Evolutionary conservation across 2,888 invertebrate species (phyloP).

Genomic region (Sepioteuthis lessoniana): DNA sequence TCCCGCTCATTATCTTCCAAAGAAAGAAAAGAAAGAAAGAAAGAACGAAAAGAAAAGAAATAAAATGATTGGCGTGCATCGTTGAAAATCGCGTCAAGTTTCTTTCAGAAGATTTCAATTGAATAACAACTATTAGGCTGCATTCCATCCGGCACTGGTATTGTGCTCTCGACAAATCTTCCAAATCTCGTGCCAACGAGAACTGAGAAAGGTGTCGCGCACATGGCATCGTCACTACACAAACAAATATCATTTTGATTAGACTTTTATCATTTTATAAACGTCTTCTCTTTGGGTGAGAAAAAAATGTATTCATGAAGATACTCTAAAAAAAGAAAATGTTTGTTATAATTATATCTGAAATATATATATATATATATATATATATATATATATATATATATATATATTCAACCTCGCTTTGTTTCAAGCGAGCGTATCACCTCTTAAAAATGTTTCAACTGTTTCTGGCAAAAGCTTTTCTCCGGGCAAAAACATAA

Average conservation of each 20-base stretch:
- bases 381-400: no score
- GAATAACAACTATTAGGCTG: conserved; percentile 11
- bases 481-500: no score
- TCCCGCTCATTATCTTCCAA: not conserved
- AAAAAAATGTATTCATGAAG: no score
- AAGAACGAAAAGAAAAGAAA: not conserved
- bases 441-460: no score
- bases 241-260: not conserved
- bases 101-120: conserved; percentile 21
- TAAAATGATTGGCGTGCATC: not conserved
- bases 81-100: not conserved
- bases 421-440: no score
- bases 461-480: no score
- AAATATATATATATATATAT: no score
- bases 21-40: not conserved
- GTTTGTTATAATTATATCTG: no score
- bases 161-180: not conserved
- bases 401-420: no score
- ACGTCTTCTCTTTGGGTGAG: no score
- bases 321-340: no score
- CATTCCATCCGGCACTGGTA: not conserved
- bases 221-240: not conserved
- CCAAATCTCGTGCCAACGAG: not conserved
- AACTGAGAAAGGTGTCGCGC: not conserved
- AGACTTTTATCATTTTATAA: not conserved